Base-by-base conservation (phyloP, 2,888 invertebrate genomes). In the Agonum fuliginosum region DNA sequence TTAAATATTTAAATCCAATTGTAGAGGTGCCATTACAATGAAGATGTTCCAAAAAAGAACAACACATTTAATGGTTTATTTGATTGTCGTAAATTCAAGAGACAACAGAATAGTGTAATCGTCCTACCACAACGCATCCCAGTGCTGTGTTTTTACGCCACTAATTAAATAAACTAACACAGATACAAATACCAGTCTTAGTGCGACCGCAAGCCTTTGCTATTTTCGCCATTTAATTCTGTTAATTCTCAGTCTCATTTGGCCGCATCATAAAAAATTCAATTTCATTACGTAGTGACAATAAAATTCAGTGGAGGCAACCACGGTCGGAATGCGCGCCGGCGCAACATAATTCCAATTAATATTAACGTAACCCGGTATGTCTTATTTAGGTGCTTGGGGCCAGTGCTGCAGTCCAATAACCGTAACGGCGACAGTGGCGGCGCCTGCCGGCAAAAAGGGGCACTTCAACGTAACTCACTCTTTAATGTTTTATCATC, bases 391-490 rank as follows among this genome's bases (percentile, higher is more conserved):
- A 75, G 75, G 22, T 14, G 75, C 67, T 51, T 17, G 34, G 75
- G 75, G 75, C 48, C 75, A n/a, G 46, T 48, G 46, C 22, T 46
- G 34, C 37, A 41, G 37, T 46, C 74, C 62, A 74, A 62, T 74
- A 62, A 74, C 65, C 30, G 65, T 30, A 46, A 65, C 65, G 41
- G 41, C 37, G 37, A 3, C 58, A 62, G 58, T 30, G 58, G 30
- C 58, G 58, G 58, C 30, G 22, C 30, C 80, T 80, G 80, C 80
- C 81, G 81, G 81, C 82, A 80, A 80, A 81, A 80, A 82, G 81
- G 81, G 82, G 83, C 84, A 83, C 84, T 80, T 69, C 84, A 84
- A 85, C 82, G 83, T 83, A 83, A 83, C 83, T 83, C 83, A 83
- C 84, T 84, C 83, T 80, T 81, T 80, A 81, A n/a, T n/a, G n/a